These are phyloP conservation scores for Nomada hirtipes DNA, from an alignment of 2,888 invertebrate species.

Conservation along the genomic window DNA sequence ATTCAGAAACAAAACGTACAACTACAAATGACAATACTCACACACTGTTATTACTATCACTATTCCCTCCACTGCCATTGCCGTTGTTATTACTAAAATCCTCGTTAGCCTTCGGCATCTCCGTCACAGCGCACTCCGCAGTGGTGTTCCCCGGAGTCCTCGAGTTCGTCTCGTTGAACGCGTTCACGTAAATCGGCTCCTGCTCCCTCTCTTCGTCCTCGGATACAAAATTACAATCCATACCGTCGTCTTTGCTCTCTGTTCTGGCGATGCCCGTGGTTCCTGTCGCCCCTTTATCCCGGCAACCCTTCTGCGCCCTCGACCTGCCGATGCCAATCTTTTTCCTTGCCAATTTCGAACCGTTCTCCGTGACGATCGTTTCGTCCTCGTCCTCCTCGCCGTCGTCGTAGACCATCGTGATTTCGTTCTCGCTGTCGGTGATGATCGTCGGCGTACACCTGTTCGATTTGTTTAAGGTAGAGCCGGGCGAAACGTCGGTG, in stretches of 20 bases:
- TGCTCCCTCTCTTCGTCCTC: slow-evolving; percentile 76
- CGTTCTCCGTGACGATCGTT: slow-evolving; percentile 42
- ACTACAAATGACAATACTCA: slow-evolving; percentile 39
- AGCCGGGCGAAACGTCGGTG: slow-evolving; percentile 80
- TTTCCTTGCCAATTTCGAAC: slow-evolving; percentile 34
- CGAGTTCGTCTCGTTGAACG: slow-evolving; percentile 75
- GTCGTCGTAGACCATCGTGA: slow-evolving; percentile 61
- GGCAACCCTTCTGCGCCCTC: slow-evolving; percentile 45
- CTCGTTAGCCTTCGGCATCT: slow-evolving; percentile 46
- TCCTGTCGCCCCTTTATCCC: slow-evolving; percentile 27
- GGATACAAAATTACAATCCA: slow-evolving; percentile 81
- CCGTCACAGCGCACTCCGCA: slow-evolving; percentile 33
- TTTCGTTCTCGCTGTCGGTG: slow-evolving; percentile 77
- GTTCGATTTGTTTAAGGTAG: slow-evolving; percentile 79
- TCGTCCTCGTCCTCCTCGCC: slow-evolving; percentile 58
- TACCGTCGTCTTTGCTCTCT: slow-evolving; percentile 82
- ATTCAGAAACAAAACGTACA: too few relatives aligned
- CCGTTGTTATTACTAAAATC: slow-evolving; percentile 61
- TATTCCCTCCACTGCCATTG: slow-evolving; percentile 44
- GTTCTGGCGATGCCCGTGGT: slow-evolving; percentile 72
- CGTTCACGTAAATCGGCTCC: slow-evolving; percentile 81
- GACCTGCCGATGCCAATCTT: slow-evolving; percentile 38
- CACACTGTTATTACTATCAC: slow-evolving; percentile 64
- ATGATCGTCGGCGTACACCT: slow-evolving; percentile 73
- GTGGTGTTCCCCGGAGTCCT: slow-evolving; percentile 62